Percentiles rank a stretch among this genome's conserved stretches.
These are phyloP conservation scores for Cheilosia urbana DNA, from an alignment of 2,888 invertebrate genomes.

Conservation along the genomic window DNA sequence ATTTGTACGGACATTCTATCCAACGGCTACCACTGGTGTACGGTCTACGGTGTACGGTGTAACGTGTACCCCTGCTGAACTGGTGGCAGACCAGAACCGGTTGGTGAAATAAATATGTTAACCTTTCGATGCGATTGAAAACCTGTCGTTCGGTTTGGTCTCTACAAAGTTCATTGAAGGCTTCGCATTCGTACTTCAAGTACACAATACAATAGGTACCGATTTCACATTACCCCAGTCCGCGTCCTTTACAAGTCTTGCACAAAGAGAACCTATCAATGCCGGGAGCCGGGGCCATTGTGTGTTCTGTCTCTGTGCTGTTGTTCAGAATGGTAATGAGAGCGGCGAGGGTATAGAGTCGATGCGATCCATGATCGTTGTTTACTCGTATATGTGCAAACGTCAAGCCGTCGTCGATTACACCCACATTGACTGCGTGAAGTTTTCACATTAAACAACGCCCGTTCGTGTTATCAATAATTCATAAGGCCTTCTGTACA, in stretches of 20 bases:
- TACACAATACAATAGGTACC: slow-evolving; percentile 21
- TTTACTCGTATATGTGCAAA: slow-evolving; percentile 5
- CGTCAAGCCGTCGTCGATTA: slow-evolving; percentile 57
- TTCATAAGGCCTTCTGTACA: slow-evolving; percentile 61
- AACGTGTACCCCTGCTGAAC: not conserved
- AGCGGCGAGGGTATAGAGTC: not conserved
- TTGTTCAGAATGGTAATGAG: slow-evolving; percentile 41
- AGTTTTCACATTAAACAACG: slow-evolving; percentile 68
- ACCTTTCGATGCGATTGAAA: slow-evolving; percentile 57
- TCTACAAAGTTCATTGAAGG: slow-evolving; percentile 65
- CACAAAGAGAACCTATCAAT: slow-evolving; percentile 41
- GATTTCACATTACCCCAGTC: slow-evolving; percentile 20
- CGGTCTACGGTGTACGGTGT: not conserved
- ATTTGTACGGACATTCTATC: slow-evolving; percentile 29
- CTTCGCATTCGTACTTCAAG: slow-evolving; percentile 31
- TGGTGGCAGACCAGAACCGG: slow-evolving; percentile 62
- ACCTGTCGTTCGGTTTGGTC: slow-evolving; percentile 64
- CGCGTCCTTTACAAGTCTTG: slow-evolving; percentile 28
- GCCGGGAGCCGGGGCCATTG: not conserved
- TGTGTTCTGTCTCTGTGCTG: slow-evolving; percentile 32
- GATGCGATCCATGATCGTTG: slow-evolving; percentile 9
- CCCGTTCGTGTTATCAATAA: slow-evolving; percentile 70
- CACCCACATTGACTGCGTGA: slow-evolving; percentile 67
- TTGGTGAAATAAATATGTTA: slow-evolving; percentile 61
- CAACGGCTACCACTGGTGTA: slow-evolving; percentile 8